Evolutionary conservation across 1,140 invertebrate species (phyloP).

Genomic region (Campoletis sonorensis): DNA sequence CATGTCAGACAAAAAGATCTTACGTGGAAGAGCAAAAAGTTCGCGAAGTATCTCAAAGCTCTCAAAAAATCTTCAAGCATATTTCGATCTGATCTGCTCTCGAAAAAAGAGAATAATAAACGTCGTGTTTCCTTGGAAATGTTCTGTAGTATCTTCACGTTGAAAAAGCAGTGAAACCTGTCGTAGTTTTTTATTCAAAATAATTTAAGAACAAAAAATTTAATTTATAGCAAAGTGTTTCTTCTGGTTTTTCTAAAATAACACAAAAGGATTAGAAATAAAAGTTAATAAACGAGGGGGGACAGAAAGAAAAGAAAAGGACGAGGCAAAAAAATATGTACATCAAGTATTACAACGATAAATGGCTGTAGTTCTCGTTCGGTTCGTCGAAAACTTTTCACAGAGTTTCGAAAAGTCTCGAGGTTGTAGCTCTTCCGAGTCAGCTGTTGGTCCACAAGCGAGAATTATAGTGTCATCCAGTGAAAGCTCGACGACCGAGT

Average conservation of each 20-base stretch:
- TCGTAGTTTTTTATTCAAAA: neutral
- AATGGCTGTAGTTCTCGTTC: neutral
- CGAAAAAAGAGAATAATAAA: neutral
- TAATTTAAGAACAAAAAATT: too few relatives aligned
- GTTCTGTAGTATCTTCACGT: neutral
- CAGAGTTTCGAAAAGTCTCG: neutral
- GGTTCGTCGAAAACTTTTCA: neutral
- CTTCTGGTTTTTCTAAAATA: neutral
- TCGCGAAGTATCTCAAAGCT: neutral
- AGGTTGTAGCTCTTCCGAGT: neutral
- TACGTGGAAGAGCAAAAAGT: neutral
- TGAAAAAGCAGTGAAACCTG: too few relatives aligned
- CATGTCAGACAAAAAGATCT: neutral
- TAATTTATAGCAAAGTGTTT: too few relatives aligned
- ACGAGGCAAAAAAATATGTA: neutral
- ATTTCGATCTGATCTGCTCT: neutral
- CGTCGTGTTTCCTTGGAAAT: neutral
- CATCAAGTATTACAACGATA: constrained; percentile 13
- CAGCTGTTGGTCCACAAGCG: neutral
- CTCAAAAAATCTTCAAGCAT: neutral
- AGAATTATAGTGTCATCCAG: neutral
- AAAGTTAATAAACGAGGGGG: neutral
- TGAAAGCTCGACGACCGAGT: constrained; percentile 7
- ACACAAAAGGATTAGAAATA: neutral
- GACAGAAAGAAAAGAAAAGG: neutral